These are phyloP conservation scores for Lepus oiostolus DNA, from an alignment of 2,797 vertebrate genomes.

Conservation along the genomic window DNA sequence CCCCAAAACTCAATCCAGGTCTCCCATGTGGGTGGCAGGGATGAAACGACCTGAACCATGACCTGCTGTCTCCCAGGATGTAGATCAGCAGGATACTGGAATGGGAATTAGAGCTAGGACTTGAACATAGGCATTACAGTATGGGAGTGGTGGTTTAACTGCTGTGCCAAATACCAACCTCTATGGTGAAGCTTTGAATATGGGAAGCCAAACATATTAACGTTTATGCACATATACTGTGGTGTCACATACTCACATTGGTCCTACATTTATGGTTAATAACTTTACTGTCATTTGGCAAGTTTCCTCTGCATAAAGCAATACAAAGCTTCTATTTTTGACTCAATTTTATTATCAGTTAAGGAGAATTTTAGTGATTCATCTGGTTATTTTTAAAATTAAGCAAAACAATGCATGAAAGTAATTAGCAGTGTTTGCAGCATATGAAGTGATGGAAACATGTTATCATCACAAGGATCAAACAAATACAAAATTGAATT, in stretches of 20 bases:
- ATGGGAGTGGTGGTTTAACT: too few relatives aligned
- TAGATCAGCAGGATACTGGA: too few relatives aligned
- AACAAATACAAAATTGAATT: not conserved
- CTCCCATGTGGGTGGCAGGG: too few relatives aligned
- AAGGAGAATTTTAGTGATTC: not conserved
- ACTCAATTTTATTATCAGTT: not conserved
- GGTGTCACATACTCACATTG: not conserved
- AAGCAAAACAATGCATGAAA: not conserved
- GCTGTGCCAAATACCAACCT: too few relatives aligned
- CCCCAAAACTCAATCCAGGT: too few relatives aligned
- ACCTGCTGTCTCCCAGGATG: too few relatives aligned
- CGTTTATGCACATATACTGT: not conserved
- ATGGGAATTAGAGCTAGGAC: too few relatives aligned
- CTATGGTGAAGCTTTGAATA: not conserved
- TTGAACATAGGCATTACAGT: too few relatives aligned
- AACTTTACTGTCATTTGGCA: not conserved
- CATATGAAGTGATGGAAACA: not conserved
- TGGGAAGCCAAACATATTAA: not conserved
- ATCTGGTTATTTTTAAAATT: not conserved
- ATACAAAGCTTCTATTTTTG: not conserved
- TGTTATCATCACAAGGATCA: not conserved
- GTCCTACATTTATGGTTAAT: not conserved
- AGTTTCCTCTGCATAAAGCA: not conserved
- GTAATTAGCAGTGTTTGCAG: not conserved
- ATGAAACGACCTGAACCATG: too few relatives aligned